Percentiles rank a stretch among this genome's conserved stretches.
These are phyloP conservation scores for Panzeria rudis DNA, from an alignment of 2,888 invertebrate species.

Conservation along the genomic window DNA sequence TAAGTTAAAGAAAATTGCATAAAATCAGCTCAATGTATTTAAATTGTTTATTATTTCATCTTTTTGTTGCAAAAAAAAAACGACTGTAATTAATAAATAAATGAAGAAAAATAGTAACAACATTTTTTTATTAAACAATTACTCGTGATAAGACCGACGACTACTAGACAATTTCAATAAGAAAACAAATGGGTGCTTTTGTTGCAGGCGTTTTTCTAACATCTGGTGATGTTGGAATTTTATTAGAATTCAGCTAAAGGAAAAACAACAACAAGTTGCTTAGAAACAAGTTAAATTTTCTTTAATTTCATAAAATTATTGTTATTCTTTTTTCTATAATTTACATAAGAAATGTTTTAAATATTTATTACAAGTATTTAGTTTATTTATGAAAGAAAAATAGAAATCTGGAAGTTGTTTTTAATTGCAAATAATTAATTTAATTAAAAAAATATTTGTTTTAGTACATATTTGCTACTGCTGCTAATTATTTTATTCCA, in stretches of 20 bases:
- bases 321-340: slow-evolving; percentile 40
- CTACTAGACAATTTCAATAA: slow-evolving; percentile 22
- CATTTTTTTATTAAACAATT: slow-evolving; percentile 15
- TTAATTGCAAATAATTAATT: slow-evolving; percentile 59
- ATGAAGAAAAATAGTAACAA: slow-evolving; percentile 16
- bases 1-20: slow-evolving; percentile 25
- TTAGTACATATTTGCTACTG: slow-evolving; percentile 9
- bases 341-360: slow-evolving; percentile 45
- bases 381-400: slow-evolving; percentile 21
- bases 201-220: slow-evolving; percentile 56
- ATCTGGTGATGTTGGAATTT: slow-evolving; percentile 65
- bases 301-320: slow-evolving; percentile 19
- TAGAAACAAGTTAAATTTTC: slow-evolving; percentile 42
- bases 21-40: slow-evolving; percentile 16
- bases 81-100: background rate
- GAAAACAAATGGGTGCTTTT: background rate
- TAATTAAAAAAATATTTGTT: slow-evolving; percentile 39
- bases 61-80: slow-evolving; percentile 5
- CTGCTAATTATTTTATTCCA: slow-evolving; percentile 32
- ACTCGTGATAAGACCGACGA: slow-evolving; percentile 49
- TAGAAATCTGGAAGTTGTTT: slow-evolving; percentile 53
- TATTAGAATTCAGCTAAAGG: slow-evolving; percentile 35
- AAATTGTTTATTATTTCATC: slow-evolving; percentile 41
- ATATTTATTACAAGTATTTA: slow-evolving; percentile 51
- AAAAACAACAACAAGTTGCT: slow-evolving; percentile 36